Evolutionary conservation across 1,140 invertebrate genomes (phyloP), one percentile per base, ranked within the genome.

Genomic region (Ips nitidus): DNA sequence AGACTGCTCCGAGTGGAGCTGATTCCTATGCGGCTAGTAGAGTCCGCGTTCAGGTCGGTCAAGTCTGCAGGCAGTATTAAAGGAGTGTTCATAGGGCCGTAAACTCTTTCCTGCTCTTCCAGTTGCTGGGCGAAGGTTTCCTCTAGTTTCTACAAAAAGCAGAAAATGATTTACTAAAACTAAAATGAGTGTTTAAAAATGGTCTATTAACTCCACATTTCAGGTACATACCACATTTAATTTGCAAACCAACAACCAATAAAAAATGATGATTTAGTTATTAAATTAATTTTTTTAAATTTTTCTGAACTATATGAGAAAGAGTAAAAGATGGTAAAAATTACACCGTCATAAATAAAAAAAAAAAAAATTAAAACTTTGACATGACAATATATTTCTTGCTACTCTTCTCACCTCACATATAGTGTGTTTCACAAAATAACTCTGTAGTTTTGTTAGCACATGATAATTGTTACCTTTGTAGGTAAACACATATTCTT

Each of bases 91-190:
- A 81, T 84, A 69, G 86, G 83, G 0, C 86, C 85, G 73, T 87
- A 94, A 74, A 94, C 88, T 59, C 88, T 84, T 80, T 94, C 91
- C 81, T 94, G 93, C 75, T 94, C 92, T 76, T 93, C 91, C 69
- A 92, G 80, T 79, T 95, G 92, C 69, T 88, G 83, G 61, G 85
- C 85, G 79, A 95, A 95, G 75, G 93, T 90, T 77, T 94, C 92
- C 82, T 95, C 93, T 74, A 95, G 80, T 83, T 87, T 89, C 93
- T 95, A 82, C 37, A 85, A 81, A 37, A 52, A 41, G 22, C 41
- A 40, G 5, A 50, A 47, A 38, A 66, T 22, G 22, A 22, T 22
- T 22, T 22, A 50, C 42, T 38, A 73, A n/a, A 22, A 52, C 39
- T 45, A 3, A 40, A 38, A 41, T 39, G 52, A 41, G 58, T 42